Base-by-base conservation (phyloP, 2,797 vertebrate genomes). In the Aplochiton taeniatus region DNA sequence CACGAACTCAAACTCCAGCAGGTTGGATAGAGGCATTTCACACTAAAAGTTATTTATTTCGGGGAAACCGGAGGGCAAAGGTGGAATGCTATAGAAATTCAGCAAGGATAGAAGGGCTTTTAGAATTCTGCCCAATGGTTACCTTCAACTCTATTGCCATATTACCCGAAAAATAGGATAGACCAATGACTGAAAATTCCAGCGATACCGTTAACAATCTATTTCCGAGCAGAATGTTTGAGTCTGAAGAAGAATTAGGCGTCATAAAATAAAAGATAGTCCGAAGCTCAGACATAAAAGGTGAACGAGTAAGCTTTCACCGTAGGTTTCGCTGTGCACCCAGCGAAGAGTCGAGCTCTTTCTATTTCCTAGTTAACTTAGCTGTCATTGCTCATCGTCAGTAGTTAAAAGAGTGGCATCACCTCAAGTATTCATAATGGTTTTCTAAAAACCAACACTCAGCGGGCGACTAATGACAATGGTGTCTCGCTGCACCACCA, bases 11-110 rank as follows among this genome's bases (percentile, higher is more conserved):
- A 42, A 9, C 65, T 44, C 60, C 55, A 49, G 70, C 6, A 46
- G 65, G 55, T 41, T 66, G 79, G 60, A 64, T 46, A 66, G 62
- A 82, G 79, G 77, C 79, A 83, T 80, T 81, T 78, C 71, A 60
- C 79, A 78, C 77, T 85, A 83, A 79, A 88, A 85, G 83, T 86
- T 78, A 83, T 90, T 91, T 91, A 89, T 87, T 89, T 89, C 68
- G 78, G 84, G 86, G 76, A 88, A 89, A 89, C 81, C 70, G 72
- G 75, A 83, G 85, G 85, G 81, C 85, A 89, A 87, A 89, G 88
- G 88, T 90, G 84, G 82, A 88, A 90, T 91, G 89, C 87, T 88
- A 84, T 84, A 88, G 87, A 88, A 90, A 90, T 90, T 86, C 87
- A 89, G 88, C 87, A 88, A 85, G 84, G 85, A 87, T 87, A 87